A percentile compares a stretch with the other conserved stretches of the same genome.
These are phyloP conservation scores for Chlorops oryzae DNA, from an alignment of 1,140 invertebrate species.

Conservation along the genomic window DNA sequence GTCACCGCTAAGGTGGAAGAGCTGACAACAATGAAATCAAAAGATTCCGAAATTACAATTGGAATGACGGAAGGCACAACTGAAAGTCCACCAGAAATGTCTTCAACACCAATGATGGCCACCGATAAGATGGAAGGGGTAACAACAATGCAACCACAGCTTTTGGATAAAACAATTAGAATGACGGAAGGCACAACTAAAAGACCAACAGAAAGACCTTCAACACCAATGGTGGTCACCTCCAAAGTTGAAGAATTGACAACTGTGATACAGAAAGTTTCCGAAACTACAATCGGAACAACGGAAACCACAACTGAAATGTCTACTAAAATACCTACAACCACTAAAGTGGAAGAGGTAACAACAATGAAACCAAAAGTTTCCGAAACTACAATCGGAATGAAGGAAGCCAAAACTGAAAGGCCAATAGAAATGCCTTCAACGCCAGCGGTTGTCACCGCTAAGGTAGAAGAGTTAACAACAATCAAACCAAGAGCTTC, in stretches of 20 bases:
- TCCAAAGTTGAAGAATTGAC: neutral
- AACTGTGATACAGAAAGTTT: neutral
- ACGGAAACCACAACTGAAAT: neutral
- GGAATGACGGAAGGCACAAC: too few relatives aligned
- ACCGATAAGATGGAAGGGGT: too few relatives aligned
- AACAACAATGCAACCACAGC: too few relatives aligned
- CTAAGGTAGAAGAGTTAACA: neutral
- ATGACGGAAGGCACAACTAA: too few relatives aligned
- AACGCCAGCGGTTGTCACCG: neutral
- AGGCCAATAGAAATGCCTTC: too few relatives aligned
- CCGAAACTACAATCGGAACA: neutral
- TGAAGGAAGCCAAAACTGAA: neutral
- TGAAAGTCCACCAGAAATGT: too few relatives aligned
- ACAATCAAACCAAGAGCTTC: neutral
- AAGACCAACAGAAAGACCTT: neutral
- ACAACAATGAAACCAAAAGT: too few relatives aligned
- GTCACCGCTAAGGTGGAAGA: too few relatives aligned
- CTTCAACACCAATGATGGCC: too few relatives aligned
- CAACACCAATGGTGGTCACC: conserved; percentile 10
- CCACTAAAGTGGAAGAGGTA: too few relatives aligned
- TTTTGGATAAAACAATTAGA: neutral
- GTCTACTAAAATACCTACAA: neutral
- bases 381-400: neutral
- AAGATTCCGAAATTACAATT: too few relatives aligned
- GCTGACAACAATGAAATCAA: too few relatives aligned